Percentiles rank a stretch among this genome's conserved stretches.
Evolutionary conservation across 2,888 invertebrate species (phyloP).

Genomic region (Dicyrtomina minuta): DNA sequence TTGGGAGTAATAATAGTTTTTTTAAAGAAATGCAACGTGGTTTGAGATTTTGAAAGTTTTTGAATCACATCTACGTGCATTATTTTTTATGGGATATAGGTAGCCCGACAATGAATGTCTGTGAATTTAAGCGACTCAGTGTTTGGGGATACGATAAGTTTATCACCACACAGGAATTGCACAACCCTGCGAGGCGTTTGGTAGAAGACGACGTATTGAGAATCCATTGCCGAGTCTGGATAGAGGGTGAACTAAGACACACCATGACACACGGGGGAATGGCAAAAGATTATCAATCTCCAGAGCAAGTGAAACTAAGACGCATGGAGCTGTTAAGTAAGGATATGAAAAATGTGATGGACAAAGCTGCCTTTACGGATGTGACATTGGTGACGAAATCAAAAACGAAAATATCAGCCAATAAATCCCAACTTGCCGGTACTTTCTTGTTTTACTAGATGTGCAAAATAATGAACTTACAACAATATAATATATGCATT

Average conservation of each 20-base stretch:
- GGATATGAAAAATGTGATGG: conserved; percentile 20
- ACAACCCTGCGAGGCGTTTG: conserved; percentile 39
- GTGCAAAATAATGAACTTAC: too few species aligned
- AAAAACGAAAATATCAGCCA: conserved; percentile 43
- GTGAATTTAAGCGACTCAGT: conserved; percentile 50
- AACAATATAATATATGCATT: too few species aligned
- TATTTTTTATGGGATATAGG: conserved; percentile 35
- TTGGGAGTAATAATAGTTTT: conserved; percentile 11
- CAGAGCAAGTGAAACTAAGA: conserved; percentile 39
- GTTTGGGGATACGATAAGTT: conserved; percentile 53
- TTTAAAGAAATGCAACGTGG: background rate
- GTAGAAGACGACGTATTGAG: conserved; percentile 49
- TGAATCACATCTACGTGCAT: conserved; percentile 6
- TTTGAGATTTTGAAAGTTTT: background rate
- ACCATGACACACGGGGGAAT: conserved; percentile 45
- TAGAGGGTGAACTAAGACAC: conserved; percentile 51
- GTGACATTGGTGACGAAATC: conserved; percentile 33
- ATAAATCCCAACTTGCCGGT: conserved; percentile 51
- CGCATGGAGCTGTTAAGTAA: conserved; percentile 27
- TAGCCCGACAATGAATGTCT: conserved; percentile 50
- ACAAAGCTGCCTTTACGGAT: conserved; percentile 20
- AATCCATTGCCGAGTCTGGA: conserved; percentile 52
- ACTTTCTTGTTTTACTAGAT: conserved; percentile 9
- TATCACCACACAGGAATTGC: conserved; percentile 43
- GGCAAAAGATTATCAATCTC: conserved; percentile 33